Base-by-base conservation (phyloP, 1,140 invertebrate species). In the Scylla paramamosain region DNA sequence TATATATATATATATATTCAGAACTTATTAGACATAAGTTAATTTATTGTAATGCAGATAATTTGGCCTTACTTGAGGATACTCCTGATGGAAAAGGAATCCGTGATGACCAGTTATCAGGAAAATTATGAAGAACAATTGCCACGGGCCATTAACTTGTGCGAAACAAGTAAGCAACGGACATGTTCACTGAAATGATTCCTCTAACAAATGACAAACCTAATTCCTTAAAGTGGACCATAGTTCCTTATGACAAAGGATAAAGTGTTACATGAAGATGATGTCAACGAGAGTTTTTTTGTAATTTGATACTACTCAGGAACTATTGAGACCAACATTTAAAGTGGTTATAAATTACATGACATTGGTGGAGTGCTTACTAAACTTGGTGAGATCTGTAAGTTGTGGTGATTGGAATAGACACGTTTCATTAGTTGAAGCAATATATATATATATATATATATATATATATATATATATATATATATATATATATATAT, bases 1-100 rank as follows among this genome's bases (percentile, higher is more conserved):
- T n/a, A 77, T 16, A 16, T 77, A 77, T 77, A 77, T 77, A 0
- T 77, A n/a, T n/a, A 77, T n/a, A 16, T 77, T n/a, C 67, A 77
- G 67, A 77, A 77, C 14, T 77, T 0, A n/a, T 77, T 77, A 77
- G 67, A 77, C 67, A 77, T 0, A 77, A n/a, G 14, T 77, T 77
- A 14, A 77, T n/a, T 77, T 77, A 77, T 14, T 77, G 31, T 87
- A 31, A 20, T 87, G 84, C 29, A 87, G 84, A 20, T 87, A 87
- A 87, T 87, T 29, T 87, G 84, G 84, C 25, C 84, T 87, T 87
- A n/a, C 29, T 87, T 87, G 84, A 87, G 12, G 28, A 87, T 87
- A 87, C 28, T 87, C 84, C 84, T 87, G 84, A 87, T 31, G 28
- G 84, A 87, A 87, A 87, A 87, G 84, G 84, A 87, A 87, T 31